Percentiles rank a stretch among this genome's conserved stretches.
Evolutionary conservation across 2,797 vertebrate genomes (phyloP).

Genomic region (Huso huso): DNA sequence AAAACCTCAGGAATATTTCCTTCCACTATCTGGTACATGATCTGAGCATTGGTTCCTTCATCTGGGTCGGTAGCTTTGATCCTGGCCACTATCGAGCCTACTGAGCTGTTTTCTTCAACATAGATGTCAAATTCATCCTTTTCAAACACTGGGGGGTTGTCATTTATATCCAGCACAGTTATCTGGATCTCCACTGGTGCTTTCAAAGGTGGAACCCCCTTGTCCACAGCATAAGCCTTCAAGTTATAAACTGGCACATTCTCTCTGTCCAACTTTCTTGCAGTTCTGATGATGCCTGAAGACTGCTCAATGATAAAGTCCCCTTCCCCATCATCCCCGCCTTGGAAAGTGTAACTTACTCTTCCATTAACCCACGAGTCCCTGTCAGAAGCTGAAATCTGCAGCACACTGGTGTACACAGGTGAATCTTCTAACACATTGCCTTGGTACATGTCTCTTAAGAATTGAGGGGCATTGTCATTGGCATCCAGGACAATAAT

Average conservation of each 20-base stretch:
- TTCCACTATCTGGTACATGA: conserved; percentile 97
- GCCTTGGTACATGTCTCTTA: conserved; percentile 80
- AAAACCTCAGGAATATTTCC: conserved; percentile 91
- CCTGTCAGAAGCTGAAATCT: conserved; percentile 84
- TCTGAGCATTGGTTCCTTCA: conserved; percentile 89
- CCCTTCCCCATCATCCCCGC: conserved; percentile 86
- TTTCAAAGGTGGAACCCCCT: conserved; percentile 74
- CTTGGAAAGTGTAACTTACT: conserved; percentile 82
- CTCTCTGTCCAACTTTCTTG: conserved; percentile 85
- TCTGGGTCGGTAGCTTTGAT: conserved; percentile 84
- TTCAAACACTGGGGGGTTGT: conserved; percentile 92
- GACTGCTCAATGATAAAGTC: conserved; percentile 86
- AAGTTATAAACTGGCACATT: conserved; percentile 83
- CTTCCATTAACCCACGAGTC: conserved; percentile 85
- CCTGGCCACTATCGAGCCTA: conserved; percentile 83
- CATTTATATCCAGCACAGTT: conserved; percentile 84
- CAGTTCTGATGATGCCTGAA: conserved; percentile 85
- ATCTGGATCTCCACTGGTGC: conserved; percentile 78
- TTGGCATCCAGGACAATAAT: conserved; percentile 87
- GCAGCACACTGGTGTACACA: conserved; percentile 80
- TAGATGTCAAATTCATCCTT: conserved; percentile 82
- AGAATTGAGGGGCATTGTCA: conserved; percentile 80
- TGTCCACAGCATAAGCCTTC: conserved; percentile 81
- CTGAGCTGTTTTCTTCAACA: conserved; percentile 83
- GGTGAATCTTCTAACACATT: conserved; percentile 81